These are phyloP conservation scores for Arctocebus calabarensis DNA, from an alignment of 2,797 vertebrate species.

Conservation along the genomic window DNA sequence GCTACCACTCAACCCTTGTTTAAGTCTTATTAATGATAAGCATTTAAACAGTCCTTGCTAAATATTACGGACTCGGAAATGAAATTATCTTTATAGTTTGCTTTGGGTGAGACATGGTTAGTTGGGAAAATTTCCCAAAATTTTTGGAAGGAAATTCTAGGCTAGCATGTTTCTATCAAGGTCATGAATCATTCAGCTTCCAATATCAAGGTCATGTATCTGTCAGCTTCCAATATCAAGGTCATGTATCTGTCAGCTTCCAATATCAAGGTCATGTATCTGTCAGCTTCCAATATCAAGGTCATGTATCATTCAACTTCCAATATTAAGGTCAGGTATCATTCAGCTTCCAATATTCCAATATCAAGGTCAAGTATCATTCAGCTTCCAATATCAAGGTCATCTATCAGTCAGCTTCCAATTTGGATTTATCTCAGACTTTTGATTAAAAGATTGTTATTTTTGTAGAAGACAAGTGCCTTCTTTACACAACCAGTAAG, in stretches of 20 bases:
- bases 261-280: no score
- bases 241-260: no score
- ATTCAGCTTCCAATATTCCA: no score
- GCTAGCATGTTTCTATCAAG: not conserved
- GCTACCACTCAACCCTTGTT: not conserved
- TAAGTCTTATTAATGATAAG: not conserved
- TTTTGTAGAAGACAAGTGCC: not conserved
- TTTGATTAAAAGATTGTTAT: not conserved
- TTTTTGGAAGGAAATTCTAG: not conserved
- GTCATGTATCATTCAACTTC: no score
- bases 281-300: no score
- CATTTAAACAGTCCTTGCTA: not conserved
- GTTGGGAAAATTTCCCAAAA: not conserved
- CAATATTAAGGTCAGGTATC: no score
- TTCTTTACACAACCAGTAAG: not conserved
- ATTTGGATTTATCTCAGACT: not conserved
- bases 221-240: no score
- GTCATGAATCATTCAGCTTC: not conserved
- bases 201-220: no score
- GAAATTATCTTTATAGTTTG: not conserved
- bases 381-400: no score
- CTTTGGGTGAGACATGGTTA: not conserved
- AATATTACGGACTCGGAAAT: not conserved
- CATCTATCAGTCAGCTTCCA: not conserved
- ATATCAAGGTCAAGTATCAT: no score